Percentiles rank a stretch among this genome's conserved stretches.
Conservation (phyloP, 2,113 vertebrate species). For the Egretta garzetta region DNA sequence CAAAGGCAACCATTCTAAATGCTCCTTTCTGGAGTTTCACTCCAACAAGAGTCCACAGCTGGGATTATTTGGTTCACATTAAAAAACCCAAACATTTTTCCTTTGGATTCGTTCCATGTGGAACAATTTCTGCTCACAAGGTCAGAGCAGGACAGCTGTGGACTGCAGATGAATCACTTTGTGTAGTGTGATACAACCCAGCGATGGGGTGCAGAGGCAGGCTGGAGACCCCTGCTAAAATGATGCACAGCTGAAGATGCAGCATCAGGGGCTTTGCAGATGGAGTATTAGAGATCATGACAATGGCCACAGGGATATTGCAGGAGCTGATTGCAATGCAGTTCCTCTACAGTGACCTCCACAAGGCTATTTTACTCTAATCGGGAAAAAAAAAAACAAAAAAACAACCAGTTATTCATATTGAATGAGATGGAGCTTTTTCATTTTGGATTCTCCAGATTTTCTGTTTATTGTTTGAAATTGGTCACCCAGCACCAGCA, state of each 20-base stretch:
- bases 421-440: neutral
- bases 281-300: neutral
- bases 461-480: neutral
- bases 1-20: neutral
- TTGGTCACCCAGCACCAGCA: neutral
- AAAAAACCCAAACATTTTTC: neutral
- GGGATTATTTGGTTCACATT: neutral
- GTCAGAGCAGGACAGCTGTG: neutral
- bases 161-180: neutral
- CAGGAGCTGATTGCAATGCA: neutral
- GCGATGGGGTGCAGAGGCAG: neutral
- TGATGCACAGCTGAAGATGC: neutral
- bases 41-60: neutral
- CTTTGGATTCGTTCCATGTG: neutral
- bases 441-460: neutral
- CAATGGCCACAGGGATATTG: neutral
- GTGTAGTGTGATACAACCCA: neutral
- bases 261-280: neutral
- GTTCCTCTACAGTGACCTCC: neutral
- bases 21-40: neutral
- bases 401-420: neutral
- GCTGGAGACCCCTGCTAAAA: neutral
- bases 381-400: neutral
- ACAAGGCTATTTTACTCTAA: neutral
- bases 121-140: neutral